Conservation (phyloP, 2,797 vertebrate genomes). For the Orientallactaga sibirica region DNA sequence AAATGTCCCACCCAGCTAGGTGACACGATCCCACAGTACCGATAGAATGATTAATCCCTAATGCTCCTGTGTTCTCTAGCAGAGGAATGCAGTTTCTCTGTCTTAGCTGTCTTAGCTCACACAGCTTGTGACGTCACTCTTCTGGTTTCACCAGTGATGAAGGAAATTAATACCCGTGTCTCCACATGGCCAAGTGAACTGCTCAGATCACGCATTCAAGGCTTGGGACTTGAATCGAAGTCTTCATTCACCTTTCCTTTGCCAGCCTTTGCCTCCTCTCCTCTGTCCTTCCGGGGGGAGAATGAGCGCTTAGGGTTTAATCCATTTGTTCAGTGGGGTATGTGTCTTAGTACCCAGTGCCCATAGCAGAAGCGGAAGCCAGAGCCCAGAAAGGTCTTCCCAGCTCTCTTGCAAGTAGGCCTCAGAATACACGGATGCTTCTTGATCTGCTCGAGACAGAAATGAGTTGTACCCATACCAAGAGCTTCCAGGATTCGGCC, state of each 20-base stretch:
- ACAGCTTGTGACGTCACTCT: not conserved
- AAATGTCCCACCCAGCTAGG: not conserved
- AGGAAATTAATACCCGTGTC: not conserved
- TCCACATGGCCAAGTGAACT: not conserved
- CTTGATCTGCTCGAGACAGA: constrained; percentile 8
- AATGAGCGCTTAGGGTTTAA: not conserved
- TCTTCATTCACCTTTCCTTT: not conserved
- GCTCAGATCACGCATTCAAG: not conserved
- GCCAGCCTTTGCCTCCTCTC: not conserved
- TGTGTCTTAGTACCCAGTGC: not conserved
- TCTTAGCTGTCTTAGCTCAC: not conserved
- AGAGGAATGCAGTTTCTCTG: not conserved
- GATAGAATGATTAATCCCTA: not conserved
- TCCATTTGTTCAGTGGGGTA: not conserved
- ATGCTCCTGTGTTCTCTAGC: not conserved
- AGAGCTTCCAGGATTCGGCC: constrained; percentile 8
- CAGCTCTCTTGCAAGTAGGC: not conserved
- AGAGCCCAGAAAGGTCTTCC: not conserved
- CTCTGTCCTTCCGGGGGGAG: not conserved
- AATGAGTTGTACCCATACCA: not conserved
- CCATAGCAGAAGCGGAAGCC: not conserved
- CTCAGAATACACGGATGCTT: not conserved
- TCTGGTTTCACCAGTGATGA: not conserved
- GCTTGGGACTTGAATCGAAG: not conserved
- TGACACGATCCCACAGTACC: not conserved